These are phyloP conservation scores for Hetaerina titia DNA, from an alignment of 2,888 invertebrate genomes.

Conservation along the genomic window DNA sequence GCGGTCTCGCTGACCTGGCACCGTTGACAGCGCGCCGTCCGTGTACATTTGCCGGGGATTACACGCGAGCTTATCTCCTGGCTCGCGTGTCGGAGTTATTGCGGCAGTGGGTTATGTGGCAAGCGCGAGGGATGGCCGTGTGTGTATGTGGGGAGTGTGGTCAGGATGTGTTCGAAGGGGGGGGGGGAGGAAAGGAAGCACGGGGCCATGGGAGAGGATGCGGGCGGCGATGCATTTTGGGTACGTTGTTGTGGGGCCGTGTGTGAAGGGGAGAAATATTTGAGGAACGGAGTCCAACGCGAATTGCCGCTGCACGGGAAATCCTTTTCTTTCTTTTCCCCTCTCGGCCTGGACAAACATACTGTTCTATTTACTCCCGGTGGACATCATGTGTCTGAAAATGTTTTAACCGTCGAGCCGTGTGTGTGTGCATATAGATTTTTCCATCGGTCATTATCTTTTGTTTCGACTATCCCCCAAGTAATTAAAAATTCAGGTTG, in stretches of 20 bases:
- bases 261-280: not conserved
- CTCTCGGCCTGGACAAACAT: not conserved
- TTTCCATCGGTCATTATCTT: not conserved
- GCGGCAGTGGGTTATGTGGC: not conserved
- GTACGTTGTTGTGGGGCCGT: not conserved
- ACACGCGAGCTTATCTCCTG: not conserved
- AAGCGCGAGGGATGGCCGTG: no score
- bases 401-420: not conserved
- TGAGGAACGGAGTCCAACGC: not conserved
- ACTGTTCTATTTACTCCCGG: not conserved
- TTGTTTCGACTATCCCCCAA: not conserved
- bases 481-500: slow-evolving; percentile 2
- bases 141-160: not conserved
- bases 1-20: not conserved
- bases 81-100: slow-evolving; percentile 18
- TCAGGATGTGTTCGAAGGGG: no score
- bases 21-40: not conserved
- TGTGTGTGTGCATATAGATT: not conserved
- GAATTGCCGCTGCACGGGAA: not conserved
- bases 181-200: no score
- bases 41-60: not conserved
- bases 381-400: not conserved
- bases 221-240: not conserved
- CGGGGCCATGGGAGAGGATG: not conserved
- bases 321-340: not conserved